Percentiles rank a stretch among this genome's conserved stretches.
Evolutionary conservation across 2,797 vertebrate genomes (phyloP).

Genomic region (Anguilla megastoma): DNA sequence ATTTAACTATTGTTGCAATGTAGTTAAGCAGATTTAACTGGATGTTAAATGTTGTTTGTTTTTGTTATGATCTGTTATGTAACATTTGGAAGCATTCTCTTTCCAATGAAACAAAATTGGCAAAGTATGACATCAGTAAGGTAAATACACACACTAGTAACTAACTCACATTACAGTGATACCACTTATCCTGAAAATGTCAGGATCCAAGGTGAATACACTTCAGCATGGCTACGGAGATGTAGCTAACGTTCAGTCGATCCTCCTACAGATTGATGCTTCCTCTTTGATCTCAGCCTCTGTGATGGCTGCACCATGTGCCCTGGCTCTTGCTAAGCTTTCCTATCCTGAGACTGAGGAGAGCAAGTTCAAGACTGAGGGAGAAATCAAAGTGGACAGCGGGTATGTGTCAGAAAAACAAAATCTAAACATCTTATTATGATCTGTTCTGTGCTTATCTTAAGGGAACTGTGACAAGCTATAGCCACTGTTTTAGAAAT

Average conservation of each 20-base stretch:
- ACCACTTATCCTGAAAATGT: not conserved
- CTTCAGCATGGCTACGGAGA: not conserved
- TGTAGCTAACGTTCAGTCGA: not conserved
- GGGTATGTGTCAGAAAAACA: slow-evolving; percentile 70
- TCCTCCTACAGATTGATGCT: slow-evolving; percentile 80
- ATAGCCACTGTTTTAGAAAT: not conserved
- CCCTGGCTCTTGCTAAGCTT: slow-evolving; percentile 88
- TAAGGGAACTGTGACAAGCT: not conserved
- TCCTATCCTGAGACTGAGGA: slow-evolving; percentile 89
- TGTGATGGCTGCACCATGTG: slow-evolving; percentile 96
- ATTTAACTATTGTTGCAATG: not conserved
- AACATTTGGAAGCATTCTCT: not conserved
- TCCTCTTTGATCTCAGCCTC: slow-evolving; percentile 89
- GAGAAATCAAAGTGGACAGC: slow-evolving; percentile 68
- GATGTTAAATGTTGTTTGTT: not conserved
- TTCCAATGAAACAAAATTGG: not conserved
- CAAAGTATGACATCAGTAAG: not conserved
- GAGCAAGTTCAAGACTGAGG: slow-evolving; percentile 73
- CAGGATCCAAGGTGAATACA: not conserved
- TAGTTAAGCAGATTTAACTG: not conserved
- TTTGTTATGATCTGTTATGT: not conserved
- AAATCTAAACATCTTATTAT: not conserved
- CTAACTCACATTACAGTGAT: not conserved
- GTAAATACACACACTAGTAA: not conserved
- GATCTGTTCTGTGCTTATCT: not conserved